phyloP scores from a whole-genome alignment of 2,888 invertebrate species.

The Muscina levida region DNA sequence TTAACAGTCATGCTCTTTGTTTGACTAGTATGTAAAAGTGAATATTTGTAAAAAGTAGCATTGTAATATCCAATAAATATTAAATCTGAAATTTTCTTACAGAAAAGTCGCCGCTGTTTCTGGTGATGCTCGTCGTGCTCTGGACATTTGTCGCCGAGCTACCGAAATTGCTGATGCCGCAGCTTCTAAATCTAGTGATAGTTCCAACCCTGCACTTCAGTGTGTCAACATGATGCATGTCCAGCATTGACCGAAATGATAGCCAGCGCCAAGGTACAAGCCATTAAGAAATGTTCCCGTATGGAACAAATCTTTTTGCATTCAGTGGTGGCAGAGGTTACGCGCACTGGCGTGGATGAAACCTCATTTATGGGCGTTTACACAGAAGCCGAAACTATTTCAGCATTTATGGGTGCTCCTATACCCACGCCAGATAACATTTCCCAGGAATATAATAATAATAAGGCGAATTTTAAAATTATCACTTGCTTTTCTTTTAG shows the following conservation, averaged over 20 bases:
- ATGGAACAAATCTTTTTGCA: constrained; percentile 90
- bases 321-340: constrained; percentile 90
- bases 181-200: constrained; percentile 63
- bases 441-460: no score
- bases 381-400: constrained; percentile 85
- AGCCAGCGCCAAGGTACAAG: constrained; percentile 90
- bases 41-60: no score
- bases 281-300: constrained; percentile 88
- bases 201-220: constrained; percentile 72
- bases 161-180: constrained; percentile 89
- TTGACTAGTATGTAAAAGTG: no score
- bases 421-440: constrained; percentile 77
- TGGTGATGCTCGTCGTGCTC: constrained; percentile 96
- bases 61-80: no score
- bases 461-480: no score
- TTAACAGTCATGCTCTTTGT: no score
- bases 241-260: constrained; percentile 92
- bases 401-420: constrained; percentile 85
- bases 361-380: constrained; percentile 87
- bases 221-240: constrained; percentile 88
- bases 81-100: constrained; percentile 62
- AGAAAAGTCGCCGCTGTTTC: constrained; percentile 98
- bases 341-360: constrained; percentile 93
- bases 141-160: constrained; percentile 96
- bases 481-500: constrained; percentile 66